phyloP scores from a whole-genome alignment of 2,888 invertebrate genomes.

The Noctua fimbriata region DNA sequence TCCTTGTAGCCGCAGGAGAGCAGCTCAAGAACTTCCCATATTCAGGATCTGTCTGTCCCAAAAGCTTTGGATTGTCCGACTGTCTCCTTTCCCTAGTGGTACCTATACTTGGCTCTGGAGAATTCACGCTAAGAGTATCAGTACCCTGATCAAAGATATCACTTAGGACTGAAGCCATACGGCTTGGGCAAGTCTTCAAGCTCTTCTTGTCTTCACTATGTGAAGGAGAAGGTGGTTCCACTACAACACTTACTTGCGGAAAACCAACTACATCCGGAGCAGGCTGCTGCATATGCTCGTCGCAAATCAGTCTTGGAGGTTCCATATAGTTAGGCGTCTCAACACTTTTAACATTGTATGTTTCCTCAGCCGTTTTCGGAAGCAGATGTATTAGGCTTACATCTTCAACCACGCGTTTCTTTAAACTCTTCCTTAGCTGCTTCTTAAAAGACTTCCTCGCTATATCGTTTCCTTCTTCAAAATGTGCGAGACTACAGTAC shows the following conservation, averaged over 20 bases:
- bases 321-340: slow-evolving; percentile 66
- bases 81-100: slow-evolving; percentile 87
- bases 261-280: slow-evolving; percentile 71
- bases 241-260: slow-evolving; percentile 93
- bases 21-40: slow-evolving; percentile 92
- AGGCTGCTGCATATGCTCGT: slow-evolving; percentile 45
- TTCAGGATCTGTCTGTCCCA: slow-evolving; percentile 91
- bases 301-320: slow-evolving; percentile 59
- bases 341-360: slow-evolving; percentile 66
- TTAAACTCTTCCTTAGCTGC: slow-evolving; percentile 84
- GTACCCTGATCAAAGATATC: slow-evolving; percentile 86
- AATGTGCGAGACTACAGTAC: slow-evolving; percentile 95
- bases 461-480: slow-evolving; percentile 96
- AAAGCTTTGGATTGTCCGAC: slow-evolving; percentile 91
- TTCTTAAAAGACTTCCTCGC: slow-evolving; percentile 94
- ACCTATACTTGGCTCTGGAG: slow-evolving; percentile 86
- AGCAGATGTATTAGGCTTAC: slow-evolving; percentile 79
- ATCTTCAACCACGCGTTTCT: slow-evolving; percentile 83
- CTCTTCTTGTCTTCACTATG: slow-evolving; percentile 91
- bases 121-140: slow-evolving; percentile 84
- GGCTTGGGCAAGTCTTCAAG: slow-evolving; percentile 81
- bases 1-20: slow-evolving; percentile 95
- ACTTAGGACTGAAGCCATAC: slow-evolving; percentile 87
- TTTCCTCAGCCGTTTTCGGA: slow-evolving; percentile 81
- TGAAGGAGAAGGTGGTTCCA: slow-evolving; percentile 94